These are phyloP conservation scores for Danaus melanippus DNA, from an alignment of 1,140 invertebrate species.

Conservation along the genomic window DNA sequence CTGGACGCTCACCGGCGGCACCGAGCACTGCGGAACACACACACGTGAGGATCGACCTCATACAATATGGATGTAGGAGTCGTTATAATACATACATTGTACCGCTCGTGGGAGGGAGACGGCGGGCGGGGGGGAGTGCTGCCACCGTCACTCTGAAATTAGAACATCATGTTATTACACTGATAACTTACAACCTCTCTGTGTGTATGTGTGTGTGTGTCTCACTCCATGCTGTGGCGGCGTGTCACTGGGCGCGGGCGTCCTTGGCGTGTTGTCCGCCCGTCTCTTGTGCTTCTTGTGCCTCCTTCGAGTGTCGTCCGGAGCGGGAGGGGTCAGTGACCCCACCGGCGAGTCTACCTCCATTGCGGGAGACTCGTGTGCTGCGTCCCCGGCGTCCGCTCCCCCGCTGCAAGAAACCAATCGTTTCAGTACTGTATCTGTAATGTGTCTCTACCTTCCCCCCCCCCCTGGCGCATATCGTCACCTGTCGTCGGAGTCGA, in stretches of 20 bases:
- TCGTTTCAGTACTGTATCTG: too few relatives aligned
- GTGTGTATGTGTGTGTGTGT: too few relatives aligned
- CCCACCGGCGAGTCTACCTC: slow-evolving; percentile 11
- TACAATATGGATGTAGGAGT: too few relatives aligned
- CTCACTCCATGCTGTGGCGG: slow-evolving; percentile 4
- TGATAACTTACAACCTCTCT: too few relatives aligned
- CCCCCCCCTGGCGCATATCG: slow-evolving; percentile 1
- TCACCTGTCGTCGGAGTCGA: slow-evolving; percentile 75
- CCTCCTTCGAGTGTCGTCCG: background rate
- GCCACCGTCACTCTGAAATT: slow-evolving; percentile 32
- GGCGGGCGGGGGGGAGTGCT: slow-evolving; percentile 37
- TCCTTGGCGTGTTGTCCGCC: slow-evolving; percentile 13
- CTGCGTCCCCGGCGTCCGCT: slow-evolving; percentile 9
- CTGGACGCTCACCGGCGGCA: slow-evolving; percentile 2
- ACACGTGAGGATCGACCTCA: too few relatives aligned
- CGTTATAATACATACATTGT: slow-evolving; percentile 5
- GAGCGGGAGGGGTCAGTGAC: slow-evolving; percentile 6
- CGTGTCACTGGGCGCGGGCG: slow-evolving; percentile 24
- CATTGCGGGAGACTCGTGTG: slow-evolving; percentile 12
- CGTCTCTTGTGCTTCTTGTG: too few relatives aligned
- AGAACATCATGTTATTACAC: too few relatives aligned
- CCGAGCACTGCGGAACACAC: background rate
- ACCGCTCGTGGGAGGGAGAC: slow-evolving; percentile 21
- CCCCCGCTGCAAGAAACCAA: slow-evolving; percentile 22
- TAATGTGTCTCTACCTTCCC: too few relatives aligned